These are phyloP conservation scores for Micromys minutus DNA, from an alignment of 2,113 vertebrate species.

Conservation along the genomic window DNA sequence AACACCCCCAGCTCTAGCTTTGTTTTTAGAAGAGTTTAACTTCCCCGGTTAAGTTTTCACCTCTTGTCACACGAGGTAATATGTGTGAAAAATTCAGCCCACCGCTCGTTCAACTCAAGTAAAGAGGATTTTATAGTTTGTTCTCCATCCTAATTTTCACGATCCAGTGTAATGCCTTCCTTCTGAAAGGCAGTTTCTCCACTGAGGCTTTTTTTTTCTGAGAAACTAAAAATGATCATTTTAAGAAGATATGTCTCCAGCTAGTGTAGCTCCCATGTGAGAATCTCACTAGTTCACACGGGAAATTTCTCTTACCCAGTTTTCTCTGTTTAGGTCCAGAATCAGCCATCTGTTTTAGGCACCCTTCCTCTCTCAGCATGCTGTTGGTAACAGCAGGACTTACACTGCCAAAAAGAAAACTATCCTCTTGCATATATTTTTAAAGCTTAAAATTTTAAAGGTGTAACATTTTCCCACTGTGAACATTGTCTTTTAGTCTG, in stretches of 20 bases:
- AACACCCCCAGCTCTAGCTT: background rate
- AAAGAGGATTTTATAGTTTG: background rate
- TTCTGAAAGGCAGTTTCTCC: slow-evolving; percentile 4
- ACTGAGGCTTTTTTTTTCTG: background rate
- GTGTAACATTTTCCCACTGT: background rate
- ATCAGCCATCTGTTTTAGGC: background rate
- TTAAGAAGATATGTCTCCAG: background rate
- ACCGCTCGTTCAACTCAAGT: background rate
- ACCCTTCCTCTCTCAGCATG: background rate
- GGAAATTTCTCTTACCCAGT: background rate
- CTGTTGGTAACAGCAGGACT: background rate
- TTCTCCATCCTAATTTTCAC: background rate
- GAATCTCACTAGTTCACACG: background rate
- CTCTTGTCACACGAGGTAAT: background rate
- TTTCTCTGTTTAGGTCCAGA: background rate
- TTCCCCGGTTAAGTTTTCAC: background rate
- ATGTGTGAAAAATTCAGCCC: no score
- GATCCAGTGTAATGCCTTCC: slow-evolving; percentile 24
- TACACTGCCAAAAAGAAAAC: background rate
- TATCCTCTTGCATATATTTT: background rate
- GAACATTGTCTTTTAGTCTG: background rate
- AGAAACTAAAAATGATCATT: slow-evolving; percentile 29
- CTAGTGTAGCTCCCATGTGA: background rate
- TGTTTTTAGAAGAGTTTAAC: slow-evolving; percentile 24
- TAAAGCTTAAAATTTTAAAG: slow-evolving; percentile 24